A percentile compares a stretch with the other conserved stretches of the same genome.
Conservation (phyloP, 2,113 vertebrate genomes). For the Tricholaema leucomelas region DNA sequence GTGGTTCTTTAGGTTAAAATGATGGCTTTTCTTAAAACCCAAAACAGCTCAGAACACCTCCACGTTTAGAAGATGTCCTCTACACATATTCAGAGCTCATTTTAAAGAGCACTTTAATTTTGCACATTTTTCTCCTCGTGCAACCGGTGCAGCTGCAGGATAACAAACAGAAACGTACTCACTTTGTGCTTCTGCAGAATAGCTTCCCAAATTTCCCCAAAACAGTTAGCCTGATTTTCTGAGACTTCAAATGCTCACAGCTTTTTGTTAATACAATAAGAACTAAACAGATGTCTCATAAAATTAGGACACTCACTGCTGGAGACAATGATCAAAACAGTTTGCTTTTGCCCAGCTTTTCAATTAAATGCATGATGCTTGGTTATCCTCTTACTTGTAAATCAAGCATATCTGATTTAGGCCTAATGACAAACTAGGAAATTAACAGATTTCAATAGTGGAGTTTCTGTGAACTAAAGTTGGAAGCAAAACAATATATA, state of each 20-base stretch:
- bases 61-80: not conserved
- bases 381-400: slow-evolving; percentile 30
- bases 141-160: not conserved
- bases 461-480: not conserved
- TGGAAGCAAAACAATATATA: not conserved
- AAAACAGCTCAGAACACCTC: not conserved
- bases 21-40: not conserved
- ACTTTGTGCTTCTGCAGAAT: not conserved
- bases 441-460: not conserved
- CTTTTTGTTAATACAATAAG: slow-evolving; percentile 18
- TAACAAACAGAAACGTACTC: not conserved
- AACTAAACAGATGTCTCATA: slow-evolving; percentile 52
- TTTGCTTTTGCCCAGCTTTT: slow-evolving; percentile 18
- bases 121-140: not conserved
- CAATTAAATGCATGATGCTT: not conserved
- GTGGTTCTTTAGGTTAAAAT: not conserved
- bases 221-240: slow-evolving; percentile 11
- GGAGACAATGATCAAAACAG: not conserved
- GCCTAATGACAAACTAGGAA: not conserved
- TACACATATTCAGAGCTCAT: not conserved
- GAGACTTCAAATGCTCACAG: not conserved
- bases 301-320: slow-evolving; percentile 33
- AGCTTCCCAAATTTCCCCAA: slow-evolving; percentile 8
- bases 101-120: not conserved
- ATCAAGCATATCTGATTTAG: not conserved